A percentile compares a stretch with the other conserved stretches of the same genome.
phyloP scores from a whole-genome alignment of 1,140 invertebrate genomes.

The Hyphantria cunea region DNA sequence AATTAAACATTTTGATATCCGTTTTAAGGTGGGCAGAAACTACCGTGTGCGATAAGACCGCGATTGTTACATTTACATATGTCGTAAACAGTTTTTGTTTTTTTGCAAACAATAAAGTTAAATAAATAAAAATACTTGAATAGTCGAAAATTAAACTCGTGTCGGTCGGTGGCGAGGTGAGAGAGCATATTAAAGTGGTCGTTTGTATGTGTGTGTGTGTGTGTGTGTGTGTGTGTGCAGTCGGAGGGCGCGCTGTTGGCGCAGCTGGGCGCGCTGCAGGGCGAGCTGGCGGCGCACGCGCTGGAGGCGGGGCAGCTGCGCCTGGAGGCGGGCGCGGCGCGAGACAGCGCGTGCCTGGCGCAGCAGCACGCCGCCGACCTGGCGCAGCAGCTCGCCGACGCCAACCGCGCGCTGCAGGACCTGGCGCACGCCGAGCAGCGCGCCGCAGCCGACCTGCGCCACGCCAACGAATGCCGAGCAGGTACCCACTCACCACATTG shows the following conservation, averaged over 20 bases:
- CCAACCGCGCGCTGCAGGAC: conserved; percentile 77
- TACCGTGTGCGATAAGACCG: too few species aligned
- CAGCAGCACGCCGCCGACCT: conserved; percentile 80
- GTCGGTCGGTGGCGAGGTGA: too few species aligned
- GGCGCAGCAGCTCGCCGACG: conserved; percentile 83
- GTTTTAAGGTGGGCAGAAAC: too few species aligned
- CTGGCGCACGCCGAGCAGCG: conserved; percentile 69
- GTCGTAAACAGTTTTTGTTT: too few species aligned
- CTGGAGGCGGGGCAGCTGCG: conserved; percentile 73
- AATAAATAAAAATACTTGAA: too few species aligned
- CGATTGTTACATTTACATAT: too few species aligned
- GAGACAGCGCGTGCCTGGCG: conserved; percentile 74
- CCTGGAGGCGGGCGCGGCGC: conserved; percentile 79
- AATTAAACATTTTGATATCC: too few species aligned
- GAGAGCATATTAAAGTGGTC: too few species aligned
- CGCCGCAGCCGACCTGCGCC: conserved; percentile 57
- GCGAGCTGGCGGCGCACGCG: conserved; percentile 76
- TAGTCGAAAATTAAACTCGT: too few species aligned
- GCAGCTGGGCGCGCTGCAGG: conserved; percentile 79
- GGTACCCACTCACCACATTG: conserved; percentile 39
- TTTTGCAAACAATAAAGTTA: too few species aligned
- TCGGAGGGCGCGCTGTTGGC: conserved; percentile 77
- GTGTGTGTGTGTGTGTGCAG: conserved; percentile 41
- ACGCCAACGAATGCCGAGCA: conserved; percentile 53
- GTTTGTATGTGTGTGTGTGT: too few species aligned